These are phyloP conservation scores for Ptyas mucosa DNA, from an alignment of 2,113 vertebrate genomes.

Conservation along the genomic window DNA sequence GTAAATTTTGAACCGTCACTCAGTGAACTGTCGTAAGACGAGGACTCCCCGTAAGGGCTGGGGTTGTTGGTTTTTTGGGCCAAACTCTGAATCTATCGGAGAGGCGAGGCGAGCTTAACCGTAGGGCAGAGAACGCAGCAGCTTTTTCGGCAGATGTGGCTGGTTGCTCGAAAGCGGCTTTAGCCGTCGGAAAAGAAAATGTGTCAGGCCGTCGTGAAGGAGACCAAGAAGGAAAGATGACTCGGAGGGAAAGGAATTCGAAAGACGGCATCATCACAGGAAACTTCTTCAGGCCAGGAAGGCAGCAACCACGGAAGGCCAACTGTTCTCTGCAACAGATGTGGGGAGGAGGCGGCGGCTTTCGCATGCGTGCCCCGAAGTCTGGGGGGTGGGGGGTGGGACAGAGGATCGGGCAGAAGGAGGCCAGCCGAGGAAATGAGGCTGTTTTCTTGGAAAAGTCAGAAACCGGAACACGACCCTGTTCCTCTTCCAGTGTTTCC, in stretches of 20 bases:
- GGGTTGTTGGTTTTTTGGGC: too few relatives aligned
- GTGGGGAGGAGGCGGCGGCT: background rate
- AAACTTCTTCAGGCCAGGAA: background rate
- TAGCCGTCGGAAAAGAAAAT: background rate
- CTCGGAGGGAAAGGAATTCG: background rate
- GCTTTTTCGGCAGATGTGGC: background rate
- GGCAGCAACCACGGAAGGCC: background rate
- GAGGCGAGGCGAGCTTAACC: background rate
- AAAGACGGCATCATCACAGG: background rate
- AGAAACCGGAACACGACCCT: too few relatives aligned
- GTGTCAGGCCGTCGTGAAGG: background rate
- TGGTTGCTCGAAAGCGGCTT: background rate
- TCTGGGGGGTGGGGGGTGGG: rapidly evolving
- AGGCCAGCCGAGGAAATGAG: background rate
- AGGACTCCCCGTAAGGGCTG: background rate
- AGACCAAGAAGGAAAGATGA: background rate
- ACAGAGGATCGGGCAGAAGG: background rate
- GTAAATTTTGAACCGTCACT: background rate
- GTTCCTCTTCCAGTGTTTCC: background rate
- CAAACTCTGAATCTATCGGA: background rate
- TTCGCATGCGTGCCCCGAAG: background rate
- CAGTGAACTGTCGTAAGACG: background rate
- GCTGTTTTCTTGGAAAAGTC: background rate
- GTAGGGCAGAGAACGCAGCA: background rate
- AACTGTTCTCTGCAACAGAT: background rate